Percentiles rank a stretch among this genome's conserved stretches.
Conservation (phyloP, 1,140 invertebrate species). For the Anastatus disparis region DNA sequence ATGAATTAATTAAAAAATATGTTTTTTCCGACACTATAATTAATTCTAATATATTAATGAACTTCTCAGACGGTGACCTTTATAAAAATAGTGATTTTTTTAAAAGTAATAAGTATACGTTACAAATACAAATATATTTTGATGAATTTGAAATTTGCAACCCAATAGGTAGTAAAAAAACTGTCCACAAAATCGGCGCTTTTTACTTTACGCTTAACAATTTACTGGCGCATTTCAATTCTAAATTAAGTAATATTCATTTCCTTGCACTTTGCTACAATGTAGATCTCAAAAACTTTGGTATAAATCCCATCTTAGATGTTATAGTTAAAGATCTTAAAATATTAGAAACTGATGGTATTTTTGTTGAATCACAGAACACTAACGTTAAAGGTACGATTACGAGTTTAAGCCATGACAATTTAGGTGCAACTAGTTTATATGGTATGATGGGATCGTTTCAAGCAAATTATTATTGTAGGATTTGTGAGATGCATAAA, state of each 20-base stretch:
- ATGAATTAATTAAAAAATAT: too few species aligned
- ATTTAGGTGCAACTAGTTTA: constrained; percentile 39
- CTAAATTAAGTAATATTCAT: constrained; percentile 42
- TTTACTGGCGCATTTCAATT: constrained; percentile 40
- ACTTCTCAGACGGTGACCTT: too few species aligned
- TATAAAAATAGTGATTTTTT: too few species aligned
- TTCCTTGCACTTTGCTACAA: constrained; percentile 42
- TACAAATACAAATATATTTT: too few species aligned
- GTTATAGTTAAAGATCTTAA: constrained; percentile 43
- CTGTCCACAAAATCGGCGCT: too few species aligned
- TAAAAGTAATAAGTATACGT: too few species aligned
- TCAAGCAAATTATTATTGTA: constrained; percentile 38
- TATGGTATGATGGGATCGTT: constrained; percentile 41
- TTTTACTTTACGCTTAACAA: constrained; percentile 27
- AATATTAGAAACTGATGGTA: too few species aligned
- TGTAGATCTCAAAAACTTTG: constrained; percentile 37
- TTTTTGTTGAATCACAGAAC: constrained; percentile 23
- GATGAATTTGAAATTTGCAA: too few species aligned
- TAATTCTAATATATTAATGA: too few species aligned
- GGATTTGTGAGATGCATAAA: constrained; percentile 42
- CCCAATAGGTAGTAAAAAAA: too few species aligned
- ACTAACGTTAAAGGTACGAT: constrained; percentile 36
- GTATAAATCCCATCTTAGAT: constrained; percentile 40
- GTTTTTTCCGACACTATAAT: too few species aligned
- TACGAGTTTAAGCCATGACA: constrained; percentile 27